A percentile compares a stretch with the other conserved stretches of the same genome.
These are phyloP conservation scores for Prunella strophiata DNA, from an alignment of 2,797 vertebrate species.

Conservation along the genomic window DNA sequence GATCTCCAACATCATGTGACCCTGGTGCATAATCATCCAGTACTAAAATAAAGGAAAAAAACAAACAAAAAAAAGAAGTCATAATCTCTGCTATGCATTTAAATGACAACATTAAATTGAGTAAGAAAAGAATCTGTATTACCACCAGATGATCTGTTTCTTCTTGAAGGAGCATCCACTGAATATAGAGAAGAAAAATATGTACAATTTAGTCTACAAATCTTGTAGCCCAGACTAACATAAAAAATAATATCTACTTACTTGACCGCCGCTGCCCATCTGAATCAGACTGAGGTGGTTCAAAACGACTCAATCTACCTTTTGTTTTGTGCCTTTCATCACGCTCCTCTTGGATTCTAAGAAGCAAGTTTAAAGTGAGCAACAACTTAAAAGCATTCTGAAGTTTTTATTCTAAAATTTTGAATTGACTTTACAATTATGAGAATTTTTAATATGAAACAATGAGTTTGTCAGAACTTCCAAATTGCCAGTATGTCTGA, in stretches of 20 bases:
- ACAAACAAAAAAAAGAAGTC: background rate
- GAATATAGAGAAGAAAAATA: conserved; percentile 79
- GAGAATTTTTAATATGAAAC: background rate
- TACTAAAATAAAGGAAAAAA: conserved; percentile 73
- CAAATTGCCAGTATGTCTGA: background rate
- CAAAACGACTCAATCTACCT: conserved; percentile 96
- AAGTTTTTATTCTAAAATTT: background rate
- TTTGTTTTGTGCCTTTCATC: conserved; percentile 97
- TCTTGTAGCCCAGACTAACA: conserved; percentile 64
- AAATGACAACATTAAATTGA: background rate
- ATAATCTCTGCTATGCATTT: conserved; percentile 62
- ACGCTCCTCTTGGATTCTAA: conserved; percentile 96
- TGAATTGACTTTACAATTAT: background rate
- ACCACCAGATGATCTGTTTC: conserved; percentile 98
- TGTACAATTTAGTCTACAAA: conserved; percentile 67
- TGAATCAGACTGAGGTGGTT: conserved; percentile 87
- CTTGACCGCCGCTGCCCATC: conserved; percentile 91
- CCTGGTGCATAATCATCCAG: conserved; percentile 97
- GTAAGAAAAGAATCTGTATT: conserved; percentile 80
- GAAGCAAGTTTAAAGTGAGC: conserved; percentile 23
- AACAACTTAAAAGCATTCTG: background rate
- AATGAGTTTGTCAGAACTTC: background rate
- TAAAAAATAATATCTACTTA: conserved; percentile 79
- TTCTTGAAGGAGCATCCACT: conserved; percentile 98
- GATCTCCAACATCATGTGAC: conserved; percentile 98